Evolutionary conservation across 2,113 vertebrate genomes (phyloP).

Genomic region (Panthera uncia): DNA sequence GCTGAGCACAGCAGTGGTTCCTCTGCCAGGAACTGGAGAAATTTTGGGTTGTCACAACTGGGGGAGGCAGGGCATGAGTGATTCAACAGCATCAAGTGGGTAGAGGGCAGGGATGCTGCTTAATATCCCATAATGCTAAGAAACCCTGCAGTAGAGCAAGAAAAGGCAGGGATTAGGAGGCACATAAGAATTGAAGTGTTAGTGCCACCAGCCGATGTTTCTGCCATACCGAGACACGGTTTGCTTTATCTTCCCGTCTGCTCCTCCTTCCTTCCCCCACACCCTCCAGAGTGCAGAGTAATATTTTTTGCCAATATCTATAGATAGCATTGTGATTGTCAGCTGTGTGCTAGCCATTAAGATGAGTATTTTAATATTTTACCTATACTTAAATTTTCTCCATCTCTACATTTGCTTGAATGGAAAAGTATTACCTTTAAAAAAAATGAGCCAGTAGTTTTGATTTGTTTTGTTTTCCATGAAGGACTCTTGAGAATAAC

Average conservation of each 20-base stretch:
- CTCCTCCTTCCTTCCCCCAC: background rate
- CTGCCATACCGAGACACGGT: rapidly evolving
- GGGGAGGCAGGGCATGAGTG: background rate
- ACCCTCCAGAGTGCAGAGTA: background rate
- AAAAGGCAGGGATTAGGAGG: background rate
- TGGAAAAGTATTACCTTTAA: background rate
- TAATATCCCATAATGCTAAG: too few species aligned
- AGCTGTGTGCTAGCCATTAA: background rate
- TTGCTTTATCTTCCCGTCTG: background rate
- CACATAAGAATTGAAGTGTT: background rate
- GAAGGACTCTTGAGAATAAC: background rate
- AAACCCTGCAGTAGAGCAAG: background rate
- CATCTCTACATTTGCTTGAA: background rate
- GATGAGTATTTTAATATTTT: background rate
- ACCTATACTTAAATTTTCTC: background rate
- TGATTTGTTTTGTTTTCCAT: background rate
- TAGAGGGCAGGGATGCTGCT: too few species aligned
- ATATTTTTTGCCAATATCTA: background rate
- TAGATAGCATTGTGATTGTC: background rate
- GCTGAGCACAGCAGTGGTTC: background rate
- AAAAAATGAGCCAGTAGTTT: background rate
- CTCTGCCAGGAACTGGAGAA: background rate
- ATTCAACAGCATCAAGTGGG: background rate
- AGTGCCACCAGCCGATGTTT: rapidly evolving
- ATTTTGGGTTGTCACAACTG: background rate